Percentiles rank a stretch among this genome's conserved stretches.
phyloP scores from a whole-genome alignment of 2,797 vertebrate genomes.

The Catharus ustulatus region DNA sequence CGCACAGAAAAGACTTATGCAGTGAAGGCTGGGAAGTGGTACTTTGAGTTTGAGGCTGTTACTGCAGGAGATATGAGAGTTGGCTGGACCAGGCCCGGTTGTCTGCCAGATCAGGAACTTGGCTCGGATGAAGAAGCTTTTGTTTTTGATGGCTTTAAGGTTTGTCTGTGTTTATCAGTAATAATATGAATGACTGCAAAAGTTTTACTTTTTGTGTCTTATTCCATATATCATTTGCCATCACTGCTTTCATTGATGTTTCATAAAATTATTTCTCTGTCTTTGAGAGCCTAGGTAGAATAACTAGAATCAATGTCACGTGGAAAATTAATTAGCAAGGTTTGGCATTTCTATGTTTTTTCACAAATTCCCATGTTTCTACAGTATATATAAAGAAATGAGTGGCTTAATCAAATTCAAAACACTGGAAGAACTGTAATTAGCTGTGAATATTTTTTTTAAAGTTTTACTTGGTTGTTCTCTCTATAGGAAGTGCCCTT shows the following conservation, averaged over 20 bases:
- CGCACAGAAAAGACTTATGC: conserved; percentile 92
- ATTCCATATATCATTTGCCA: background rate
- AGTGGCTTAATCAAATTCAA: background rate
- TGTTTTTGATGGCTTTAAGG: conserved; percentile 95
- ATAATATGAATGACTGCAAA: background rate
- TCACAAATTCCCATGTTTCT: background rate
- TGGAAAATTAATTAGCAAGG: background rate
- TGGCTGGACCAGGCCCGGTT: conserved; percentile 91
- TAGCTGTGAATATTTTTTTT: background rate
- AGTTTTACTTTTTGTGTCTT: background rate
- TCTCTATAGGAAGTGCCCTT: background rate
- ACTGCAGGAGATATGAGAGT: conserved; percentile 93
- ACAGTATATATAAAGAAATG: background rate
- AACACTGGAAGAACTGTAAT: background rate
- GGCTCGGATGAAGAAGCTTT: conserved; percentile 93
- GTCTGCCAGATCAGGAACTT: conserved; percentile 90
- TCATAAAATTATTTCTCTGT: background rate
- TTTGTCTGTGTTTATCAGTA: conserved; percentile 56
- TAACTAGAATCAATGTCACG: background rate
- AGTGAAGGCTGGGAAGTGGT: conserved; percentile 91
- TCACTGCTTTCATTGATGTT: background rate
- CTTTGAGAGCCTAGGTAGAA: background rate
- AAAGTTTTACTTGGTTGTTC: background rate
- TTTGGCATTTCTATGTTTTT: background rate
- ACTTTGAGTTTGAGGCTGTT: conserved; percentile 92